These are phyloP conservation scores for Xylota segnis DNA, from an alignment of 2,888 invertebrate species.

Conservation along the genomic window DNA sequence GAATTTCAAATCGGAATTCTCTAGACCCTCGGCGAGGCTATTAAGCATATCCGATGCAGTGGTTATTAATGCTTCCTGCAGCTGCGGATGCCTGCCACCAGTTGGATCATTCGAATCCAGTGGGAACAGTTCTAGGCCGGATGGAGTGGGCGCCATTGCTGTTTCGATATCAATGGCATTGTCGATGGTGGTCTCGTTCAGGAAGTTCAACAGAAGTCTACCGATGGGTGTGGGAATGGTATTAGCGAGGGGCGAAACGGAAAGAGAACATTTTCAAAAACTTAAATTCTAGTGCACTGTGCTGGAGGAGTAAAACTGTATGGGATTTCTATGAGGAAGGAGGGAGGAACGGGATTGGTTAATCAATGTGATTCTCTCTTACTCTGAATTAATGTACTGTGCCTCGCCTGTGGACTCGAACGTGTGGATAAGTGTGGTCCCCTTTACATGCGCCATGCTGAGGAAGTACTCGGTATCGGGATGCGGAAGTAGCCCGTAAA, in stretches of 20 bases:
- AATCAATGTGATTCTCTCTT: slow-evolving; percentile 72
- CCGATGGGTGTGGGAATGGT: slow-evolving; percentile 6
- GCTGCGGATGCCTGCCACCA: slow-evolving; percentile 83
- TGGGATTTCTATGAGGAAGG: neutral
- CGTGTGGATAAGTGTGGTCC: slow-evolving; percentile 84
- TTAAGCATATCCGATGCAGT: slow-evolving; percentile 81
- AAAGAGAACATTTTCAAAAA: slow-evolving; percentile 64
- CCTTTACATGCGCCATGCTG: slow-evolving; percentile 83
- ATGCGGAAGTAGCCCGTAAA: slow-evolving; percentile 83
- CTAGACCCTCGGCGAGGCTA: slow-evolving; percentile 83
- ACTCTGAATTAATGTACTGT: slow-evolving; percentile 84
- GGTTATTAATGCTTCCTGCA: slow-evolving; percentile 82
- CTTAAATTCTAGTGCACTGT: slow-evolving; percentile 49
- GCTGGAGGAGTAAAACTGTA: neutral
- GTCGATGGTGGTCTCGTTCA: slow-evolving; percentile 83
- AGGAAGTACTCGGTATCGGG: slow-evolving; percentile 83
- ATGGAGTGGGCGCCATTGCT: slow-evolving; percentile 82
- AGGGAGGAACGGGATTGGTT: neutral
- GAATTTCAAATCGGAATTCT: slow-evolving; percentile 83
- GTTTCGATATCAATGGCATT: slow-evolving; percentile 84
- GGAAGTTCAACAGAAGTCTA: slow-evolving; percentile 82
- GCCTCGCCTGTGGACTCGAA: slow-evolving; percentile 84
- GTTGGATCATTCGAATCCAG: slow-evolving; percentile 83
- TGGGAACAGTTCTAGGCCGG: slow-evolving; percentile 81
- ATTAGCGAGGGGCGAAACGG: slow-evolving; percentile 23